Base-by-base conservation (phyloP, 1,140 invertebrate species). In the Drosophila nikananu region DNA sequence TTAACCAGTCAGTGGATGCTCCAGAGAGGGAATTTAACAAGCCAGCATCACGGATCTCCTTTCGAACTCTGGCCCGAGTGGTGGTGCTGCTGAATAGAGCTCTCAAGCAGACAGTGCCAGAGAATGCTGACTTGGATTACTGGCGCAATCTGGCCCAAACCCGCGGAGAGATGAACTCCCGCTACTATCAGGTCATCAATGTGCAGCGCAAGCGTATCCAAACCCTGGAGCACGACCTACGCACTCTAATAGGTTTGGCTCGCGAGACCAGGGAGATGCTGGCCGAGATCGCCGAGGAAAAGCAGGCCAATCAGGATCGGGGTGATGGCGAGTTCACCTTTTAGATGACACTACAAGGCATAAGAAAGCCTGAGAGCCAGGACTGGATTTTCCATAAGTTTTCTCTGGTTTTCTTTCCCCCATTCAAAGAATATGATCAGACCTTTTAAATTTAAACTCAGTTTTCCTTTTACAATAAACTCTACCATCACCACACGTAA, bases 191-290 rank as follows among this genome's bases (percentile, higher is more conserved):
- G 44, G 30, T 86, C 2, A 78, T 86, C 15, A 63, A 65, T 10
- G 1, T 77, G 41, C 83, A 86, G 19, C 51, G 61, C 8, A 21
- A 64, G 2, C 76, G 83, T 2, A 82, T 86, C 27, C 44, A 72
- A 2, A 55, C 35, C 6, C 25, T 86, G 12, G 83, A 86, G 54
- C 3, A 10, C 1, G 71, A 83, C 49, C 35, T 86, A 2, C 27
- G 27, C 10, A 59, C 44, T 12, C 10, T 86, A 39, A 49, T 86
- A 6, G 39, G 7, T n/a, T 37, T 86, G 59, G 83, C 83, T 1
- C 59, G 68, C 10, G 80, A 86, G 3, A 86, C 83, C 1, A 71
- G 81, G 35, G 44, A 72, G 21, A 51, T 86, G 76, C 44, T 86
- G 46, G 35, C 71, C 35, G 52, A 72, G 6, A 66, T 86, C 5